phyloP scores from a whole-genome alignment of 2,888 invertebrate species.

The Petrophora chlorosata region DNA sequence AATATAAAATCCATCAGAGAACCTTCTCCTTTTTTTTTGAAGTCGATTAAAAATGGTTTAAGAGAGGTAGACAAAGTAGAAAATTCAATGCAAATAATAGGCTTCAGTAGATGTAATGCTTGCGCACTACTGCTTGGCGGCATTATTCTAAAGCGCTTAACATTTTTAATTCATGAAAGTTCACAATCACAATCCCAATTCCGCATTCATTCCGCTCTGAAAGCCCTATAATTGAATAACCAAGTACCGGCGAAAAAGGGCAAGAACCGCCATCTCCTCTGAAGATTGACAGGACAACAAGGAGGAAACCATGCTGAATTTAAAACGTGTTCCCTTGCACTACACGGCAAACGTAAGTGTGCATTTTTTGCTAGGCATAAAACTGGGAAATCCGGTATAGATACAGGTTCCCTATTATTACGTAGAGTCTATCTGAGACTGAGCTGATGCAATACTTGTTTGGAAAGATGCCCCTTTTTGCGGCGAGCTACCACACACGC shows the following conservation, averaged over 20 bases:
- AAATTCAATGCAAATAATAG: no score
- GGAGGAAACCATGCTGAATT: slow-evolving; percentile 28
- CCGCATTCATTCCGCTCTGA: not conserved
- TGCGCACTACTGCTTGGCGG: no score
- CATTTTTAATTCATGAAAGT: no score
- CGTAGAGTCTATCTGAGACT: slow-evolving; percentile 19
- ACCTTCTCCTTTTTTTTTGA: no score
- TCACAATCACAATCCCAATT: not conserved
- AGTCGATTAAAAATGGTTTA: no score
- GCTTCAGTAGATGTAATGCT: no score
- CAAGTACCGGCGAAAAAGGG: slow-evolving; percentile 15
- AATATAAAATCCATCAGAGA: no score
- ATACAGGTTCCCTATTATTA: slow-evolving; percentile 34
- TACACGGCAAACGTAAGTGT: slow-evolving; percentile 18
- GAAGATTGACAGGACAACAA: slow-evolving; percentile 34
- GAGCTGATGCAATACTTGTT: slow-evolving; percentile 25
- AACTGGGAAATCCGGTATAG: slow-evolving; percentile 53
- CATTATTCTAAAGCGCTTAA: no score
- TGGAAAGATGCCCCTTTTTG: slow-evolving; percentile 23
- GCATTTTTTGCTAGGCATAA: slow-evolving; percentile 39
- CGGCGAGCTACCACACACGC: slow-evolving; percentile 7
- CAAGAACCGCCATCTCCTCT: slow-evolving; percentile 21
- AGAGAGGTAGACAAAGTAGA: no score
- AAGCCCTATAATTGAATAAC: slow-evolving; percentile 11
- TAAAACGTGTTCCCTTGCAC: slow-evolving; percentile 30